These are phyloP conservation scores for Mungos mungo DNA, from an alignment of 2,113 vertebrate genomes.

Conservation along the genomic window DNA sequence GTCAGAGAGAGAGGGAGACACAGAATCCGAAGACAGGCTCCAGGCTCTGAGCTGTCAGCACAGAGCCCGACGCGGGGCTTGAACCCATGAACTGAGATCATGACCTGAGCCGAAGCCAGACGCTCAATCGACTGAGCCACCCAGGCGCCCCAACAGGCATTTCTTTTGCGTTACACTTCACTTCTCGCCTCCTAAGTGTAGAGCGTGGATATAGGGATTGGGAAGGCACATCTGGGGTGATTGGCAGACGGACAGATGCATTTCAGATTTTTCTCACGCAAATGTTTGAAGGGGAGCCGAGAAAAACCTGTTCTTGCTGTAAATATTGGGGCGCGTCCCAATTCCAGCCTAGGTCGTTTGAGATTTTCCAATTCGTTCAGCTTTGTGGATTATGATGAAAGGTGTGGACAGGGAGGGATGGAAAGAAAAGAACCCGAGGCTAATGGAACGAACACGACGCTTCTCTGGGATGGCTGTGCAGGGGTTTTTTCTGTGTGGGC, in stretches of 20 bases:
- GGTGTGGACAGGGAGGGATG: neutral
- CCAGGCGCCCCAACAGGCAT: neutral
- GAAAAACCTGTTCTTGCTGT: neutral
- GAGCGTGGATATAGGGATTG: neutral
- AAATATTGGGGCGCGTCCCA: neutral
- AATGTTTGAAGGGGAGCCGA: neutral
- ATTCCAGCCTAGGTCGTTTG: neutral
- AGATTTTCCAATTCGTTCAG: neutral
- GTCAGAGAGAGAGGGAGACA: too few species aligned
- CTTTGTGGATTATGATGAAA: neutral
- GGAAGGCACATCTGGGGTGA: neutral
- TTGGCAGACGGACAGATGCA: neutral
- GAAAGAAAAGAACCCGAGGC: neutral
- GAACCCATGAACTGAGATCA: too few species aligned
- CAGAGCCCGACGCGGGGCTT: too few species aligned
- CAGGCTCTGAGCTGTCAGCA: too few species aligned
- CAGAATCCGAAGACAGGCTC: too few species aligned
- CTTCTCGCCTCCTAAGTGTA: neutral
- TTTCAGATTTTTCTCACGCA: neutral
- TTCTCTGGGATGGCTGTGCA: neutral
- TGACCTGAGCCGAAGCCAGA: too few species aligned
- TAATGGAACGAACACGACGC: neutral
- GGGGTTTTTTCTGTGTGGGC: neutral
- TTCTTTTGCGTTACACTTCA: neutral
- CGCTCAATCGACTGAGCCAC: too few species aligned